Percentiles rank a stretch among this genome's conserved stretches.
phyloP scores from a whole-genome alignment of 2,888 invertebrate species.

The Drosophila kuntzei region DNA sequence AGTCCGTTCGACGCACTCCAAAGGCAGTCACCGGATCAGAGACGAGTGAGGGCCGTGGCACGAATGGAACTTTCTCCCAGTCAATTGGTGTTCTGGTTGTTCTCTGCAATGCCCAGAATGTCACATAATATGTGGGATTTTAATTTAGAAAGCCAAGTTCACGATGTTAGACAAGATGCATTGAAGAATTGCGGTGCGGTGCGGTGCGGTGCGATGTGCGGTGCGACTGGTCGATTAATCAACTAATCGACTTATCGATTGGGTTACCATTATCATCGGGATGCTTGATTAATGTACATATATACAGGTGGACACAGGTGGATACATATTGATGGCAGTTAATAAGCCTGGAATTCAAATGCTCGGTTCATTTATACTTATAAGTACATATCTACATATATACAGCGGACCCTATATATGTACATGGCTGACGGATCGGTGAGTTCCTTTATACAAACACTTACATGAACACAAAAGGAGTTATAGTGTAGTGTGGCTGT shows the following conservation, averaged over 20 bases:
- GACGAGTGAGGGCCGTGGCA: constrained; percentile 93
- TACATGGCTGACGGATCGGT: constrained; percentile 5
- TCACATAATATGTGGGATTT: constrained; percentile 62
- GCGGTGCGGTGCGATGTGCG: constrained; percentile 28
- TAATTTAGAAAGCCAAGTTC: constrained; percentile 60
- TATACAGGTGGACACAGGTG: constrained; percentile 30
- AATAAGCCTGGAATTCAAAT: constrained; percentile 45
- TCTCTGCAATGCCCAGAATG: constrained; percentile 84
- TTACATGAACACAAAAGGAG: constrained; percentile 14
- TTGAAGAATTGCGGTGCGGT: constrained; percentile 27
- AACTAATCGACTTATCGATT: constrained; percentile 20
- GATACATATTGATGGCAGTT: constrained; percentile 32
- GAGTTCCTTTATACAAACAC: constrained; percentile 1
- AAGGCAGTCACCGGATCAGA: constrained; percentile 94
- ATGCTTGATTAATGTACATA: constrained; percentile 25
- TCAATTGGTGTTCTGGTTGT: constrained; percentile 88
- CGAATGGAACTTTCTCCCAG: constrained; percentile 95
- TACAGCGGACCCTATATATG: constrained; percentile 32
- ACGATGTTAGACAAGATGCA: constrained; percentile 39
- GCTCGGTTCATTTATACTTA: constrained; percentile 34
- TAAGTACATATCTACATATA: too few relatives aligned
- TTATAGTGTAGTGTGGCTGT: constrained; percentile 71
- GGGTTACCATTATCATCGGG: constrained; percentile 53
- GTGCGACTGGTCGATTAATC: constrained; percentile 29
- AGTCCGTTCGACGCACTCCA: constrained; percentile 88